Evolutionary conservation across 2,888 invertebrate genomes (phyloP), one percentile per base, ranked within the genome.

Genomic region (Chorisops tibialis): DNA sequence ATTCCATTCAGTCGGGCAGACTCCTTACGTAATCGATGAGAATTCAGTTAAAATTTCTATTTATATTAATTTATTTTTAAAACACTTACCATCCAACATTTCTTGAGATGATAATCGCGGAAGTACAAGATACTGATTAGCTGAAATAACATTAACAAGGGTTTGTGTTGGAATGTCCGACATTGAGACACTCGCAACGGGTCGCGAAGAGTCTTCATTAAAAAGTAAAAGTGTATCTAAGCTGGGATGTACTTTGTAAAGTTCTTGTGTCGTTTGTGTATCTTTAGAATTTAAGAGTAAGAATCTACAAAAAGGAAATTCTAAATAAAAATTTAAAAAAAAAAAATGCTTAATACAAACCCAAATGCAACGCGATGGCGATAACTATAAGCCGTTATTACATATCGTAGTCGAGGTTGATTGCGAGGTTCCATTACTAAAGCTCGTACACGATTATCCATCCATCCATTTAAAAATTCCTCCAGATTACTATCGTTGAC

Each of bases 41-140:
- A 21, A 24, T 24, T 6, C 7, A 35, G 2, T 58, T 45, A 21
- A 38, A 37, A 43, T 58, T 37, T 21, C 21, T 14, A n/a, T 21
- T 21, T 60, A 21, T 38, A 14, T 12, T 9, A 2, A 48, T 37
- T 12, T 35, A 5, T 41, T 3, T 37, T 37, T 37, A 7, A 14
- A 12, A 19, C n/a, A 52, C 19, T 65, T 70, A 69, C 76, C 77
- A 67, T 79, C 79, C 2, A 79, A 64, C 71, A 82, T 79, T 68
- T 86, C 91, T 83, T 96, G 96, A n/a, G 95, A 95, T 0, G 95
- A 95, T 5, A 97, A 81, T 60, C 96, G 80, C 0, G 96, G 96
- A 68, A 97, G 79, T 22, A 89, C 85, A 59, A 97, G 82, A 79
- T 90, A 92, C 76, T 92, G 91, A 80, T 97, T 95, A 48, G 88